These are phyloP conservation scores for Apeira syringaria DNA, from an alignment of 2,888 invertebrate genomes.

Conservation along the genomic window DNA sequence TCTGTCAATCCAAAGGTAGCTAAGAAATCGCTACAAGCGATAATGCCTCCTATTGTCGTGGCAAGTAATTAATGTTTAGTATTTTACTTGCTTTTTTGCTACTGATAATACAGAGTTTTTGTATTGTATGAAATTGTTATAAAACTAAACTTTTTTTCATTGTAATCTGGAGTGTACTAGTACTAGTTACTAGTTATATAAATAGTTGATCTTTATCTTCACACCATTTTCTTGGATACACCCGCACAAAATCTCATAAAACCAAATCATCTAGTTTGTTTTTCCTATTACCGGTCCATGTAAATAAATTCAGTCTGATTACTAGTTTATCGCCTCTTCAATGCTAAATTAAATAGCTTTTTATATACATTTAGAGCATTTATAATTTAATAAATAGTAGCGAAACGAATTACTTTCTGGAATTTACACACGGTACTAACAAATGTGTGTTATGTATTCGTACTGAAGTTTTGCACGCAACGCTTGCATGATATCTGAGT, in stretches of 20 bases:
- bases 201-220: too few relatives aligned
- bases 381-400: slow-evolving; percentile 24
- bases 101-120: too few relatives aligned
- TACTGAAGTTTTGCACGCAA: slow-evolving; percentile 5
- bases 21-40: too few relatives aligned
- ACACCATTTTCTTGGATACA: slow-evolving; percentile 1
- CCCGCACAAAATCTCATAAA: slow-evolving; percentile 14
- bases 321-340: slow-evolving; percentile 23
- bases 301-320: slow-evolving; percentile 21
- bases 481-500: slow-evolving; percentile 5
- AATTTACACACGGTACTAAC: not conserved
- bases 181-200: too few relatives aligned
- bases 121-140: too few relatives aligned
- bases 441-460: not conserved
- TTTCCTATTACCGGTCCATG: slow-evolving; percentile 8
- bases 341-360: slow-evolving; percentile 12
- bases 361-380: slow-evolving; percentile 18
- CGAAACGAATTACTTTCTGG: slow-evolving; percentile 6
- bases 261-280: slow-evolving; percentile 18
- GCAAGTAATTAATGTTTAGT: too few relatives aligned
- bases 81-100: too few relatives aligned
- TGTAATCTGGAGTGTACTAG: too few relatives aligned
- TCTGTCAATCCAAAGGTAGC: too few relatives aligned
- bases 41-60: too few relatives aligned
- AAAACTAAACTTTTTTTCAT: too few relatives aligned